These are phyloP conservation scores for Volucella zonaria DNA, from an alignment of 2,888 invertebrate species.

Conservation along the genomic window DNA sequence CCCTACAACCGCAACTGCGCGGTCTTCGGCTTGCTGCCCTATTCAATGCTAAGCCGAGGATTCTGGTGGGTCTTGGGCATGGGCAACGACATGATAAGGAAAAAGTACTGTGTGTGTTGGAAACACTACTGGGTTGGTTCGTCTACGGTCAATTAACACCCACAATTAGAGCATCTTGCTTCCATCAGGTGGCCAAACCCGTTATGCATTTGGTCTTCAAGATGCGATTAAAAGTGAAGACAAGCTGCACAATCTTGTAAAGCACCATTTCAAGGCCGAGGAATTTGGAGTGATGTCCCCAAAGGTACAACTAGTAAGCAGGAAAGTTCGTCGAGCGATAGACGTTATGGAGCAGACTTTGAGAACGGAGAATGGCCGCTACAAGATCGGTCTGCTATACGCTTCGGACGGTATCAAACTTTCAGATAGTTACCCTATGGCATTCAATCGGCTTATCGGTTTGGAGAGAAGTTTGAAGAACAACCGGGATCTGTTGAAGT, in stretches of 20 bases:
- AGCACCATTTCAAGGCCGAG: no score
- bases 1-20: neutral
- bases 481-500: constrained; percentile 29
- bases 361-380: neutral
- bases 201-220: neutral
- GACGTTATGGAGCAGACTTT: no score
- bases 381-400: no score
- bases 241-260: neutral
- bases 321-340: neutral
- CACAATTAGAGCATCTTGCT: neutral
- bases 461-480: constrained; percentile 50
- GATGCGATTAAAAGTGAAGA: constrained; percentile 9
- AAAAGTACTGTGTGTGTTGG: no score
- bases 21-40: no score
- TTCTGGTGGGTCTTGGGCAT: no score
- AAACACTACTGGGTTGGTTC: no score
- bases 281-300: no score
- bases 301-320: constrained; percentile 7
- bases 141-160: neutral
- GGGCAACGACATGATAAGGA: no score
- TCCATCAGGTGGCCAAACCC: neutral
- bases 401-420: constrained; percentile 28
- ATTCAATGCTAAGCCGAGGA: no score
- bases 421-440: no score
- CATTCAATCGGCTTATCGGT: neutral